Percentiles rank a stretch among this genome's conserved stretches.
Evolutionary conservation across 2,888 invertebrate species (phyloP).

Genomic region (Parascotia fuliginaria): DNA sequence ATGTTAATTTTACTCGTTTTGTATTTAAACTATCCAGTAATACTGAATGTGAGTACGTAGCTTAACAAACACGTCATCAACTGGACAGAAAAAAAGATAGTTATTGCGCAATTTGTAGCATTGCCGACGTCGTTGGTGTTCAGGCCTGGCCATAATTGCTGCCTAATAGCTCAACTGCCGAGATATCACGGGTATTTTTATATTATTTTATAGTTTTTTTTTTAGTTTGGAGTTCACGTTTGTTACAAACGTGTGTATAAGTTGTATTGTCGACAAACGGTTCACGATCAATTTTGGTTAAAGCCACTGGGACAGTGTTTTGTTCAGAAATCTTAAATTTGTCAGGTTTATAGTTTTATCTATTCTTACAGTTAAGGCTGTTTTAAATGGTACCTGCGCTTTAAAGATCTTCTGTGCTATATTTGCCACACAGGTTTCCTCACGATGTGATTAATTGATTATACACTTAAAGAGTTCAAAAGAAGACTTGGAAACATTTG

Average conservation of each 20-base stretch:
- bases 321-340: too few species aligned
- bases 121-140: conserved; percentile 36
- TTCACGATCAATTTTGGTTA: not conserved
- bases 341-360: too few species aligned
- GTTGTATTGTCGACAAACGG: conserved; percentile 15
- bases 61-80: conserved; percentile 41
- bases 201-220: conserved; percentile 38
- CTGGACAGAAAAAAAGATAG: conserved; percentile 35
- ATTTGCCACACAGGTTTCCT: too few species aligned
- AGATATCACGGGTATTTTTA: conserved; percentile 43
- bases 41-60: conserved; percentile 41
- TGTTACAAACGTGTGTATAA: conserved; percentile 22
- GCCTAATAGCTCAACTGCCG: conserved; percentile 44
- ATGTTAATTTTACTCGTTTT: too few species aligned
- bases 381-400: too few species aligned
- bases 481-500: too few species aligned
- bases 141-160: conserved; percentile 44
- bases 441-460: too few species aligned
- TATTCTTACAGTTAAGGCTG: too few species aligned
- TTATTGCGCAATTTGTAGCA: conserved; percentile 44
- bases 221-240: conserved; percentile 25
- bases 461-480: too few species aligned
- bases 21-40: too few species aligned
- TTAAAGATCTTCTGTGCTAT: too few species aligned
- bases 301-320: too few species aligned